These are phyloP conservation scores for Papilio helenus DNA, from an alignment of 1,140 invertebrate genomes.

Conservation along the genomic window DNA sequence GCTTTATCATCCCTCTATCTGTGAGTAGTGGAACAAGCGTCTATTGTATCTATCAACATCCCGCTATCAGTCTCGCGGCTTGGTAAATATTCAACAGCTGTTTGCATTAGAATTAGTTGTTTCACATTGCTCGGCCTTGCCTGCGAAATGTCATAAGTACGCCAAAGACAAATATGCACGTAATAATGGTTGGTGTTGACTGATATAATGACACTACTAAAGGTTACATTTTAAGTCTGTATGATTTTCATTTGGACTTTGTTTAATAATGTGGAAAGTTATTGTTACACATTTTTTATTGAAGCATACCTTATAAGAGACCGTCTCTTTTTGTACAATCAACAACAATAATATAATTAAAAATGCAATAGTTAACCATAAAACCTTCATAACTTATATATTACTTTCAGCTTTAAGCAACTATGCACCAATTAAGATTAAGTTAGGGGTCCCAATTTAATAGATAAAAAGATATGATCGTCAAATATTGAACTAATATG, in stretches of 20 bases:
- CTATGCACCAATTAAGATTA: too few species aligned
- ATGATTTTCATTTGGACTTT: not conserved
- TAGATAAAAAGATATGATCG: too few species aligned
- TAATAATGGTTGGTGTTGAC: not conserved
- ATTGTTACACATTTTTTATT: not conserved
- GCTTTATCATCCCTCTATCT: constrained; percentile 59
- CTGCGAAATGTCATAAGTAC: constrained; percentile 45
- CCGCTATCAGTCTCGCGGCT: constrained; percentile 52
- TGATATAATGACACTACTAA: constrained; percentile 4
- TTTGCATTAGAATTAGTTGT: constrained; percentile 64
- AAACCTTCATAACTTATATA: too few species aligned
- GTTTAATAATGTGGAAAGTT: not conserved
- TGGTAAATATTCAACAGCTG: constrained; percentile 55
- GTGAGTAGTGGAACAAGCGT: constrained; percentile 55
- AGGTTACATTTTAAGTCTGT: not conserved
- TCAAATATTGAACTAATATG: not conserved
- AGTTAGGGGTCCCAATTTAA: too few species aligned
- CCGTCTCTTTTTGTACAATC: not conserved
- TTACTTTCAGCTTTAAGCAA: too few species aligned
- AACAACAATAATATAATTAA: not conserved
- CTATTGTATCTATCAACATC: constrained; percentile 57
- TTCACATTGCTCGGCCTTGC: constrained; percentile 54
- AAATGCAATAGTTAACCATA: not conserved
- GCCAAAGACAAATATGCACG: constrained; percentile 17
- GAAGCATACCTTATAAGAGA: not conserved